Evolutionary conservation across 2,113 vertebrate genomes (phyloP).

Genomic region (Clinocottus analis): DNA sequence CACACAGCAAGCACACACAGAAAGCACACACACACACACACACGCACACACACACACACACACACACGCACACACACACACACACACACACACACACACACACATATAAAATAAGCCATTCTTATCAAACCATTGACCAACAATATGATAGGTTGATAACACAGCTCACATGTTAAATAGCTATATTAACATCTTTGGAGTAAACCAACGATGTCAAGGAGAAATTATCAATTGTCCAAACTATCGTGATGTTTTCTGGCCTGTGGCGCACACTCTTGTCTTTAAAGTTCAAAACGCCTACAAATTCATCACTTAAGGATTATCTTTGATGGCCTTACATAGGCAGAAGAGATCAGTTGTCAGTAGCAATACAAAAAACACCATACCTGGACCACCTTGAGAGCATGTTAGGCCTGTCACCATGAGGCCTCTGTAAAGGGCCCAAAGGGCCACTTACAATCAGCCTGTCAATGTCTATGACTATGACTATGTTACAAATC

Average conservation of each 20-base stretch:
- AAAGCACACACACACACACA: constrained; percentile 23
- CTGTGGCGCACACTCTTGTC: background rate
- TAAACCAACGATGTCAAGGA: background rate
- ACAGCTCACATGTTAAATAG: background rate
- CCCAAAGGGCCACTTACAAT: constrained; percentile 48
- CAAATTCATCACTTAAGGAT: constrained; percentile 48
- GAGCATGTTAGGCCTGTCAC: constrained; percentile 42
- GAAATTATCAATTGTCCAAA: background rate
- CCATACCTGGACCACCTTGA: constrained; percentile 56
- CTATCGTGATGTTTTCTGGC: background rate
- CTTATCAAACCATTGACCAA: constrained; percentile 33
- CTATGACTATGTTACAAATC: constrained; percentile 49
- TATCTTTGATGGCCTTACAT: constrained; percentile 47
- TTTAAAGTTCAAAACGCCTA: constrained; percentile 21
- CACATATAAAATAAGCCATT: constrained; percentile 21
- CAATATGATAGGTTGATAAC: background rate
- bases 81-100: constrained; percentile 16
- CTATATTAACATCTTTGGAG: background rate
- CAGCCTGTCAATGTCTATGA: constrained; percentile 56
- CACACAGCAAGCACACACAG: constrained; percentile 31
- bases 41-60: constrained; percentile 14
- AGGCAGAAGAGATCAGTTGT: constrained; percentile 46
- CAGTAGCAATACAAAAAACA: constrained; percentile 51
- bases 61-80: constrained; percentile 20
- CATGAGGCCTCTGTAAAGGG: constrained; percentile 23